phyloP scores from a whole-genome alignment of 2,113 vertebrate species.

The Callipepla squamata region DNA sequence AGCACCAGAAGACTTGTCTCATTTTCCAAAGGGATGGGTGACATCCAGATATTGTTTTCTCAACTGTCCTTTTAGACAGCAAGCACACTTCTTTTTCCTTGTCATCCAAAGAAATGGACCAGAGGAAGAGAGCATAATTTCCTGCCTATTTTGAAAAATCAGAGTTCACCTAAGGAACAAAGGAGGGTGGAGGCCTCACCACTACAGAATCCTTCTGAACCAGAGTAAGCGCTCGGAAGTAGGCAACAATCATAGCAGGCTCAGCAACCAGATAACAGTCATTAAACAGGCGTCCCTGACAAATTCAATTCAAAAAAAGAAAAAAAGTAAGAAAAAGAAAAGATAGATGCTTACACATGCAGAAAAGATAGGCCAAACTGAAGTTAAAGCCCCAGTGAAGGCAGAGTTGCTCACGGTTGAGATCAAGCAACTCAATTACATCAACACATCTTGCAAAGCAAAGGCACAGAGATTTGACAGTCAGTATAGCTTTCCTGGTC shows the following conservation, averaged over 20 bases:
- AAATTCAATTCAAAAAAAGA: background rate
- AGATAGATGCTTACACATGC: background rate
- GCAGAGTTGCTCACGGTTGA: background rate
- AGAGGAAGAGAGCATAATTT: conserved; percentile 52
- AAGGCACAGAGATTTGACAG: background rate
- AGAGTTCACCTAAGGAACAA: conserved; percentile 48
- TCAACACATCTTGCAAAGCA: background rate
- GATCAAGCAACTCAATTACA: background rate
- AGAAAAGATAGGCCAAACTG: background rate
- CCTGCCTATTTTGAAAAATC: conserved; percentile 41
- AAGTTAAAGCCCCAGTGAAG: background rate
- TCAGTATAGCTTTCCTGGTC: background rate
- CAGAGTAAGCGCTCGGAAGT: background rate
- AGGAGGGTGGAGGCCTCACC: conserved; percentile 10
- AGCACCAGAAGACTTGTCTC: background rate
- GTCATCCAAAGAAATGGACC: conserved; percentile 17
- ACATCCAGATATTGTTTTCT: conserved; percentile 57
- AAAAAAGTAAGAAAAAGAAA: no score
- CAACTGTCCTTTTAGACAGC: conserved; percentile 2
- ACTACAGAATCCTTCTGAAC: background rate
- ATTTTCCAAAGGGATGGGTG: background rate
- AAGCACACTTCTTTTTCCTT: conserved; percentile 4
- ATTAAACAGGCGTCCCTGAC: background rate
- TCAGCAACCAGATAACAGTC: background rate
- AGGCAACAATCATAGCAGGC: background rate